Evolutionary conservation across 1,140 invertebrate genomes (phyloP).

Genomic region (Drosophila ercepeae): DNA sequence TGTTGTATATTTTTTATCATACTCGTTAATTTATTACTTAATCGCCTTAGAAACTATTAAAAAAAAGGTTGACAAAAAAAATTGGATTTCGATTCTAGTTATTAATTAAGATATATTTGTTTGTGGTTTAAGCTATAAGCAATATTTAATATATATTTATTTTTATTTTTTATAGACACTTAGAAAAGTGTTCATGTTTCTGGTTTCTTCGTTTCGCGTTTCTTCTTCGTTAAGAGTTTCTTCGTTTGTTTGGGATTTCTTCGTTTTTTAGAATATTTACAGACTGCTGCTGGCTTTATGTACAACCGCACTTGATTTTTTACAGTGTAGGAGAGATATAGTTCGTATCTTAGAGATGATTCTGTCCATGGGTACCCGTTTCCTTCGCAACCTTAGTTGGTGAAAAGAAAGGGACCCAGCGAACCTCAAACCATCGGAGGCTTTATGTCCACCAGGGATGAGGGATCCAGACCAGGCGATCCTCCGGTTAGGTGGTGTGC

Average conservation of each 20-base stretch:
- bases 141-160: slow-evolving; percentile 15
- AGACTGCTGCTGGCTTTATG: slow-evolving; percentile 30
- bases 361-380: slow-evolving; percentile 58
- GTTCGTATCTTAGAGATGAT: background rate
- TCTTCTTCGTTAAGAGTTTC: background rate
- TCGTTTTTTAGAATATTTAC: slow-evolving; percentile 10
- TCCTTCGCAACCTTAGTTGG: slow-evolving; percentile 58
- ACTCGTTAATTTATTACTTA: slow-evolving; percentile 23
- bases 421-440: slow-evolving; percentile 84
- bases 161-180: slow-evolving; percentile 21
- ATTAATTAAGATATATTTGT: slow-evolving; percentile 5
- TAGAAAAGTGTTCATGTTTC: slow-evolving; percentile 10
- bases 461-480: slow-evolving; percentile 64
- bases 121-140: slow-evolving; percentile 40
- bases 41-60: slow-evolving; percentile 28
- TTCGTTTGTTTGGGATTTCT: too few relatives aligned
- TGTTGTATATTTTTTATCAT: slow-evolving; percentile 27
- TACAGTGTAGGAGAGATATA: background rate
- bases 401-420: slow-evolving; percentile 82
- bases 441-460: slow-evolving; percentile 76
- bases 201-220: background rate
- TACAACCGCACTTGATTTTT: slow-evolving; percentile 20
- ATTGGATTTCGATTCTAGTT: background rate
- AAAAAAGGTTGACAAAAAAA: slow-evolving; percentile 45
- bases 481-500: slow-evolving; percentile 68